Conservation (phyloP, 2,888 invertebrate genomes). For the Dascillus cervinus region DNA sequence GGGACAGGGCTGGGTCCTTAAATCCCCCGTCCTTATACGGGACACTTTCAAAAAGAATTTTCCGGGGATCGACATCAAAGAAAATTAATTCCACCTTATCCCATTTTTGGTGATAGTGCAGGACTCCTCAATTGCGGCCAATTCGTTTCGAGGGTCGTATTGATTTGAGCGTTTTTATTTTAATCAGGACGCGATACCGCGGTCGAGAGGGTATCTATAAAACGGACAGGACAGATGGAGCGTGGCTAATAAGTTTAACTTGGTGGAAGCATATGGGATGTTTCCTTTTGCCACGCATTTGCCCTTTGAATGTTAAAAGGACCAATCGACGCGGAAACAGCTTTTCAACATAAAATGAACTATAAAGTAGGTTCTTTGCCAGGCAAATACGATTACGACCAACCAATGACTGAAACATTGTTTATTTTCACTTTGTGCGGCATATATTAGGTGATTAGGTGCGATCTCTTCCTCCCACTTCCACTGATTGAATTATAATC, state of each 20-base stretch:
- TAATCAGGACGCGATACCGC: no score
- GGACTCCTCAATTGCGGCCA: no score
- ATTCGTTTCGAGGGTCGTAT: no score
- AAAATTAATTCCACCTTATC: slow-evolving; percentile 1
- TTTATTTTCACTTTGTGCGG: slow-evolving; percentile 30
- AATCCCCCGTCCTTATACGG: slow-evolving; percentile 16
- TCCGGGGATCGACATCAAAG: not conserved
- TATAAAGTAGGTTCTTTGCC: slow-evolving; percentile 37
- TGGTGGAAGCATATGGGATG: slow-evolving; percentile 37
- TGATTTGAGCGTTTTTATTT: no score
- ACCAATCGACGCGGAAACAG: slow-evolving; percentile 37
- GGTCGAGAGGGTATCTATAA: no score
- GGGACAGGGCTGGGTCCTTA: slow-evolving; percentile 12
- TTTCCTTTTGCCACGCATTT: slow-evolving; percentile 39
- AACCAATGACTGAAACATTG: slow-evolving; percentile 36
- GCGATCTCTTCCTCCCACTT: no score
- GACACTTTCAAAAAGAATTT: slow-evolving; percentile 14
- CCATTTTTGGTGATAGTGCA: no score
- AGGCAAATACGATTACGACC: slow-evolving; percentile 37
- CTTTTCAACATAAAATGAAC: slow-evolving; percentile 36
- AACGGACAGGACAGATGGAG: slow-evolving; percentile 32
- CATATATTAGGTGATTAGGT: no score
- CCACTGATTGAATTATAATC: no score
- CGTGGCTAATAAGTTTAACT: slow-evolving; percentile 34
- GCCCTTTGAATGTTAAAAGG: slow-evolving; percentile 39